Conservation (phyloP, 2,888 invertebrate species). For the Acronicta psi region DNA sequence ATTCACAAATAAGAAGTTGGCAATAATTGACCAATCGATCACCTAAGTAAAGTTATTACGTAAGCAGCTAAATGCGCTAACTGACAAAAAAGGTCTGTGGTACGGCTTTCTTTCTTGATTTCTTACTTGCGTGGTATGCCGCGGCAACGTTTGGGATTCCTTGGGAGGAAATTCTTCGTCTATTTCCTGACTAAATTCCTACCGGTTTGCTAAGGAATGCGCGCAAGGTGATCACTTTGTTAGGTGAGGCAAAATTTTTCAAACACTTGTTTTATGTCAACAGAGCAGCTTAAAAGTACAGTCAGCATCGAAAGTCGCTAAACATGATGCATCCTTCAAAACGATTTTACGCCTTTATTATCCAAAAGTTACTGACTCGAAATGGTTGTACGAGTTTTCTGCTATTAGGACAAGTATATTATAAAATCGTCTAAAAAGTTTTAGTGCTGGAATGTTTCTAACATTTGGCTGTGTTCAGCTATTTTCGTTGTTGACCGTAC, state of each 20-base stretch:
- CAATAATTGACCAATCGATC: conserved; percentile 26
- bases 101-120: conserved; percentile 15
- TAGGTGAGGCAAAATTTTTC: not conserved
- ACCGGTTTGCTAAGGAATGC: conserved; percentile 6
- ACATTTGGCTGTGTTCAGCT: no score
- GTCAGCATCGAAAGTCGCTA: no score
- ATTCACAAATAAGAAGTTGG: no score
- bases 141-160: conserved; percentile 5
- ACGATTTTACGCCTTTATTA: no score
- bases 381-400: no score
- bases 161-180: conserved; percentile 20
- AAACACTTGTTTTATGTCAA: not conserved
- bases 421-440: no score
- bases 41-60: conserved; percentile 21
- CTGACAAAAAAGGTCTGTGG: conserved; percentile 9
- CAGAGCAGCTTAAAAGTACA: no score
- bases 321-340: no score
- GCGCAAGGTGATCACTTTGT: conserved; percentile 7
- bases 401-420: no score
- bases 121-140: conserved; percentile 29
- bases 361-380: no score
- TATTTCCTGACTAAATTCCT: conserved; percentile 13
- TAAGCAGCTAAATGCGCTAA: not conserved
- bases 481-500: no score
- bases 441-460: no score